phyloP scores from a whole-genome alignment of 2,888 invertebrate genomes.

The Mesorhabditis sp. region DNA sequence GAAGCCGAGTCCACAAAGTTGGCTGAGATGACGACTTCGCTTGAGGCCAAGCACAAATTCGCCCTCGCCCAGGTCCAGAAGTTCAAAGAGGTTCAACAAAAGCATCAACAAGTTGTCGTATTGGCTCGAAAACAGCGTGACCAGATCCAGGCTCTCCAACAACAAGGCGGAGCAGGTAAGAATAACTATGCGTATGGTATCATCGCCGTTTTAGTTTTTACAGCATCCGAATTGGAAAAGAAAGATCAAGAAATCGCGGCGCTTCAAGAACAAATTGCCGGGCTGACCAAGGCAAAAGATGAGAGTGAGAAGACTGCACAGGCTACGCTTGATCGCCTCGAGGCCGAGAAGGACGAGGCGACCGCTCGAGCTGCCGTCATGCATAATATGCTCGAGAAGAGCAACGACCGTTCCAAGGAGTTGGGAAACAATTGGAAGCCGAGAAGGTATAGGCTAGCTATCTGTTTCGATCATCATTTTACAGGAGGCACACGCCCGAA shows the following conservation, averaged over 20 bases:
- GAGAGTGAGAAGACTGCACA: too few species aligned
- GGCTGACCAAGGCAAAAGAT: too few species aligned
- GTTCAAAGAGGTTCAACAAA: neutral
- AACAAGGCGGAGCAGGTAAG: neutral
- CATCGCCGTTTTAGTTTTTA: too few species aligned
- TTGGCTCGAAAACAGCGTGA: neutral
- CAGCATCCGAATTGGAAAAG: too few species aligned
- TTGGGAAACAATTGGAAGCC: neutral
- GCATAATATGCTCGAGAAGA: neutral
- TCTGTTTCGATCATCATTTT: neutral
- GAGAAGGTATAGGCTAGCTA: neutral
- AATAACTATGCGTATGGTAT: neutral
- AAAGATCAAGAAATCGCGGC: too few species aligned
- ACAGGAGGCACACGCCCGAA: neutral
- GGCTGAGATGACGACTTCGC: neutral
- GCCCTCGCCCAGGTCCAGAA: neutral
- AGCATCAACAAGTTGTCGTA: constrained; percentile 4
- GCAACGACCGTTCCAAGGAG: neutral
- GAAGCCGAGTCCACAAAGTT: constrained; percentile 3
- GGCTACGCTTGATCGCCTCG: too few species aligned
- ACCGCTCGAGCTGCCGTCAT: neutral
- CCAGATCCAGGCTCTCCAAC: neutral
- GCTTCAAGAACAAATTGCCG: too few species aligned
- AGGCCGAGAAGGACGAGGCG: neutral
- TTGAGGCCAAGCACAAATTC: neutral